Evolutionary conservation across 2,113 vertebrate genomes (phyloP).

Genomic region (Corythornis cristatus): DNA sequence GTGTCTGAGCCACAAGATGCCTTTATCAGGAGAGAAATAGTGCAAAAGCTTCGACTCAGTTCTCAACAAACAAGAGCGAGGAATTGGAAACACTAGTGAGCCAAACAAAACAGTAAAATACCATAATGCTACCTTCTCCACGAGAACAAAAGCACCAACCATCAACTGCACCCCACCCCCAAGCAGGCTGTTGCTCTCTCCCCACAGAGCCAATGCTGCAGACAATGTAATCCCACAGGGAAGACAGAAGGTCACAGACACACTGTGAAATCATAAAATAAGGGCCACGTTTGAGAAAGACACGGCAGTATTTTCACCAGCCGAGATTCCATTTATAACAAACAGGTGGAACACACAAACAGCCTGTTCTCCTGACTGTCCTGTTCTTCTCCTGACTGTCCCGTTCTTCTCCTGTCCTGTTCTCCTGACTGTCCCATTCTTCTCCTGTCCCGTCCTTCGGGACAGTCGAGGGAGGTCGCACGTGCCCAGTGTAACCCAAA

Average conservation of each 20-base stretch:
- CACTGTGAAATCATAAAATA: conserved; percentile 19
- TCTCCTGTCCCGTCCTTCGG: not conserved
- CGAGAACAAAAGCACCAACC: conserved; percentile 59
- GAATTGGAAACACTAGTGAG: conserved; percentile 8
- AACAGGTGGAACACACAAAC: not conserved
- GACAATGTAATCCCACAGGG: conserved; percentile 53
- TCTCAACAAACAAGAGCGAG: not conserved
- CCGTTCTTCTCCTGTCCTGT: not conserved
- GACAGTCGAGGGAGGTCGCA: not conserved
- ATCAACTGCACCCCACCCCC: conserved; percentile 65
- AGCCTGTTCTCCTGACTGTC: not conserved
- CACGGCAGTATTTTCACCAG: not conserved
- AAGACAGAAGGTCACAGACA: conserved; percentile 36
- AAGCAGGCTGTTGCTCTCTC: conserved; percentile 62
- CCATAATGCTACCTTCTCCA: conserved; percentile 45
- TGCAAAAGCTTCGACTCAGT: not conserved
- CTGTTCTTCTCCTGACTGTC: not conserved
- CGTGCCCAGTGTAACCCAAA: not conserved
- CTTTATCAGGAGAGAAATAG: not conserved
- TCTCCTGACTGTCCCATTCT: not conserved
- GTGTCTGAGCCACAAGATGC: not conserved
- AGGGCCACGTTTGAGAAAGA: not conserved
- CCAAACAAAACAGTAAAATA: conserved; percentile 58
- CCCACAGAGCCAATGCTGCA: conserved; percentile 39
- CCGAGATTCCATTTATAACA: not conserved